Evolutionary conservation across 1,140 invertebrate genomes (phyloP).

Genomic region (Pararge aegeria): DNA sequence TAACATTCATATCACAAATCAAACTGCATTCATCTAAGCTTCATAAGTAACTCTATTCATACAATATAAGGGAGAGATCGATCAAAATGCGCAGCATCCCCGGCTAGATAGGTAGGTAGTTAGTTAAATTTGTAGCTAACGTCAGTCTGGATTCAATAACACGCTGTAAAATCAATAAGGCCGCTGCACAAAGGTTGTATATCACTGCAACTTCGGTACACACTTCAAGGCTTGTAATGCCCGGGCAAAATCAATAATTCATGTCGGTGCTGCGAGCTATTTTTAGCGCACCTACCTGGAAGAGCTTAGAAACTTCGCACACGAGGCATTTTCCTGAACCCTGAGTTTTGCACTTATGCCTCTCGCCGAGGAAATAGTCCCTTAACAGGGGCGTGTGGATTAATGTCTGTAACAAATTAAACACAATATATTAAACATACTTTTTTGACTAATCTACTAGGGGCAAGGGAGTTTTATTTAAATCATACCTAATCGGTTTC

Average conservation of each 20-base stretch:
- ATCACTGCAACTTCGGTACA: slow-evolving; percentile 23
- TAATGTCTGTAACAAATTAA: slow-evolving; percentile 81
- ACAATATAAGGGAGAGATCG: too few species aligned
- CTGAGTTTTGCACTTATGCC: slow-evolving; percentile 89
- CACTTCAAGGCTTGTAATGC: slow-evolving; percentile 20
- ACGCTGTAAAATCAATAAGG: slow-evolving; percentile 14
- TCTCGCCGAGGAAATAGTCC: slow-evolving; percentile 97
- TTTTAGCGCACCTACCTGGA: slow-evolving; percentile 80
- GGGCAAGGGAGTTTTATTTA: too few species aligned
- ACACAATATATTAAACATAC: neutral
- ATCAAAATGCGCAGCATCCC: too few species aligned
- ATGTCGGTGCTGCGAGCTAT: slow-evolving; percentile 32
- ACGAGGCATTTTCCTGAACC: slow-evolving; percentile 89
- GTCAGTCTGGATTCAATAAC: neutral
- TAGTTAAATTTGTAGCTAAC: neutral
- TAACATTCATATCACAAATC: too few species aligned
- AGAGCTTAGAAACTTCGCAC: slow-evolving; percentile 93
- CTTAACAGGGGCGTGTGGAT: slow-evolving; percentile 96
- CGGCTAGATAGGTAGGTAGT: too few species aligned
- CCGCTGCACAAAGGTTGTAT: slow-evolving; percentile 12
- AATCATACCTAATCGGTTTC: too few species aligned
- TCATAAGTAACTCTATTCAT: too few species aligned
- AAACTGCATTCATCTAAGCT: too few species aligned
- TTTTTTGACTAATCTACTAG: neutral
- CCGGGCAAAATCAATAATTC: slow-evolving; percentile 36